Conservation (phyloP, 1,140 invertebrate genomes). For the Leguminivora glycinivorella region DNA sequence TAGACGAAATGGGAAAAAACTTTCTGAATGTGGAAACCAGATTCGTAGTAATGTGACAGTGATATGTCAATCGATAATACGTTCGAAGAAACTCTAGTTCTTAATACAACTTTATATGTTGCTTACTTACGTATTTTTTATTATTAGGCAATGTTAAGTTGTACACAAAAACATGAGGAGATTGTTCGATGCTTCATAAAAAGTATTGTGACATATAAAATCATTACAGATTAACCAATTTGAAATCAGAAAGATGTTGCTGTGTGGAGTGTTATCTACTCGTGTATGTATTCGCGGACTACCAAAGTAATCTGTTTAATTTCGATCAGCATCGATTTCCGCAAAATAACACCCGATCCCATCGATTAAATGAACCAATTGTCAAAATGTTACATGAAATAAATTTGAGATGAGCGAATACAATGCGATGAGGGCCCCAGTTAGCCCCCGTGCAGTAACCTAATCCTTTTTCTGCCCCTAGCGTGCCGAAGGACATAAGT, state of each 20-base stretch:
- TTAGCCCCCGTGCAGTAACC: background rate
- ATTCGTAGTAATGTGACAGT: background rate
- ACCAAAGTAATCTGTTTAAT: too few relatives aligned
- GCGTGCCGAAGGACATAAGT: background rate
- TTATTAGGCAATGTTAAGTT: too few relatives aligned
- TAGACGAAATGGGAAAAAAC: background rate
- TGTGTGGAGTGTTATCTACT: too few relatives aligned
- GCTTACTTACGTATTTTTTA: too few relatives aligned
- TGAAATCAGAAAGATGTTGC: too few relatives aligned
- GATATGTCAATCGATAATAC: background rate
- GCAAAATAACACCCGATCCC: too few relatives aligned
- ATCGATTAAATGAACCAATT: background rate
- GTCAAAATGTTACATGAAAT: slow-evolving; percentile 23
- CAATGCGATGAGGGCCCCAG: background rate
- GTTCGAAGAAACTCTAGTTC: background rate
- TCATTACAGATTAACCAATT: background rate
- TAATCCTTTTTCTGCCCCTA: background rate
- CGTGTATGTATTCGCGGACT: too few relatives aligned
- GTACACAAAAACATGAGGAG: too few relatives aligned
- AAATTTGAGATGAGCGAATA: slow-evolving; percentile 4
- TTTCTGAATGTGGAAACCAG: background rate
- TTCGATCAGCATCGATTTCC: too few relatives aligned
- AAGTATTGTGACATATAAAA: background rate
- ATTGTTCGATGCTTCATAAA: too few relatives aligned
- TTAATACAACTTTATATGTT: too few relatives aligned